Evolutionary conservation across 2,113 vertebrate genomes (phyloP).

Genomic region (Tragelaphus imberbis): DNA sequence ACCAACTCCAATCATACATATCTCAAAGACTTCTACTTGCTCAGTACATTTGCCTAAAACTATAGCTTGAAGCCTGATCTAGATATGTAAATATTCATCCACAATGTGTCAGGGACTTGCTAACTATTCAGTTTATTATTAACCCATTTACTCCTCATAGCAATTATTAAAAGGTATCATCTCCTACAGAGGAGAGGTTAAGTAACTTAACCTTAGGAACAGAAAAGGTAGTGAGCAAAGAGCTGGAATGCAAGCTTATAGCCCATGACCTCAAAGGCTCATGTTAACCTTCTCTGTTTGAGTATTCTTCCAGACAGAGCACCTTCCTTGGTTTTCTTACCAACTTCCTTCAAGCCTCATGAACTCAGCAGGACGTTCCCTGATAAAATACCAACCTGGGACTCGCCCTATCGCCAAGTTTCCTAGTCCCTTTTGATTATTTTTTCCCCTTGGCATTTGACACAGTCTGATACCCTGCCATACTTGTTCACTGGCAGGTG

Average conservation of each 20-base stretch:
- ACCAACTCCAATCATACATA: not conserved
- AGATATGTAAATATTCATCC: not conserved
- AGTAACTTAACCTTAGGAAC: not conserved
- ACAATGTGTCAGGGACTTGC: not conserved
- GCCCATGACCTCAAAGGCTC: not conserved
- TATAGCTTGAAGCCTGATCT: not conserved
- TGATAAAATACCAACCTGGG: not conserved
- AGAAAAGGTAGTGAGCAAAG: not conserved
- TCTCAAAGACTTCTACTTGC: not conserved
- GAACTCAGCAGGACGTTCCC: not conserved
- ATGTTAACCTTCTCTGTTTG: not conserved
- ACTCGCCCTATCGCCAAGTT: not conserved
- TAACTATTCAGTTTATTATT: not conserved
- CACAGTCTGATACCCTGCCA: fast-evolving
- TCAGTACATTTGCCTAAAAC: not conserved
- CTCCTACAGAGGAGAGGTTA: not conserved
- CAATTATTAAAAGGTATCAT: not conserved
- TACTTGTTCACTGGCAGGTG: fast-evolving
- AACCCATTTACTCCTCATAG: not conserved
- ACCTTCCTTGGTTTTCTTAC: not conserved
- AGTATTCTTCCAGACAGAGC: not conserved
- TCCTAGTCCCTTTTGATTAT: not conserved
- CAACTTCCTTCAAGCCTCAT: not conserved
- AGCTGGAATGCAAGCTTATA: not conserved
- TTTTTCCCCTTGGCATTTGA: too few species aligned